Evolutionary conservation across 2,113 vertebrate species (phyloP).

Genomic region (Coturnix japonica): DNA sequence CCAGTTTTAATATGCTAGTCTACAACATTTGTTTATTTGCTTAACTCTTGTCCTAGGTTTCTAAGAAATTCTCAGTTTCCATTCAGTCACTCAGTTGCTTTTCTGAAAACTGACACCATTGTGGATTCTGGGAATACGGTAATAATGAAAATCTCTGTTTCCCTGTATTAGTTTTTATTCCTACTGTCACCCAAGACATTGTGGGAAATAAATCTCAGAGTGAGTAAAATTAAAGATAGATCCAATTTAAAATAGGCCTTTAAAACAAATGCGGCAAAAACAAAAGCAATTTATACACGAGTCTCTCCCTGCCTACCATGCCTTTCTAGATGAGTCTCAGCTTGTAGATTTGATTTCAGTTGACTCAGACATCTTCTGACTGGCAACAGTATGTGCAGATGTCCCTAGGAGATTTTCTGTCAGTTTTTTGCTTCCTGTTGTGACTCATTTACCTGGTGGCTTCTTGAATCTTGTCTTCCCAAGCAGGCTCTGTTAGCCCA

Average conservation of each 20-base stretch:
- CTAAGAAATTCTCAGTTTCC: conserved; percentile 23
- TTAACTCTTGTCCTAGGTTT: background rate
- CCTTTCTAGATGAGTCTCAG: background rate
- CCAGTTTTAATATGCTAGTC: background rate
- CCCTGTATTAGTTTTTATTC: background rate
- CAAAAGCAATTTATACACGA: background rate
- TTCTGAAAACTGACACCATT: background rate
- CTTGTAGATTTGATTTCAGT: background rate
- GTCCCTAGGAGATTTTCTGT: background rate
- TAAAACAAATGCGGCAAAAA: background rate
- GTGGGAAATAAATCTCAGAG: background rate
- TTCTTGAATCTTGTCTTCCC: background rate
- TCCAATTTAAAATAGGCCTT: background rate
- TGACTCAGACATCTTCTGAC: background rate
- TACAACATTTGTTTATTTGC: conserved; percentile 46
- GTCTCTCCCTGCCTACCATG: background rate
- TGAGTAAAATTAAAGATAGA: background rate
- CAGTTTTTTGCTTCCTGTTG: background rate
- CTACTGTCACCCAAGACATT: background rate
- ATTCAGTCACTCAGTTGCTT: background rate
- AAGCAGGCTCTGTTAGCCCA: background rate
- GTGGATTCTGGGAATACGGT: background rate
- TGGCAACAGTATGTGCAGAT: fast-evolving
- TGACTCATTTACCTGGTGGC: background rate
- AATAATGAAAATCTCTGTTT: background rate